These are phyloP conservation scores for Xenops minutus DNA, from an alignment of 2,797 vertebrate genomes.

Conservation along the genomic window DNA sequence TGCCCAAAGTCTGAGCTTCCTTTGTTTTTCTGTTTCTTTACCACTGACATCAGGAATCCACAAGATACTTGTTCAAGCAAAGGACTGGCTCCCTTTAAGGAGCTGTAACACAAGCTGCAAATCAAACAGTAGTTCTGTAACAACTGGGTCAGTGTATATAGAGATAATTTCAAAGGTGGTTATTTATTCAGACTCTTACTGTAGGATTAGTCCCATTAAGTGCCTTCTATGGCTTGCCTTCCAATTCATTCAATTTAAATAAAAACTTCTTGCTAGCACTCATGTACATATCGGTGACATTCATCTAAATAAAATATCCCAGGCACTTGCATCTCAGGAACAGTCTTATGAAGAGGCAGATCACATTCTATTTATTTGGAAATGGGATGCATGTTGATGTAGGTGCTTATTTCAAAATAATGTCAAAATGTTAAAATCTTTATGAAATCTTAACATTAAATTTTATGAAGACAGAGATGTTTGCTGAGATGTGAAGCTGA, in stretches of 20 bases:
- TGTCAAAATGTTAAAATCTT: slow-evolving; percentile 69
- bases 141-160: neutral
- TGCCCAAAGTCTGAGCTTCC: fast-evolving
- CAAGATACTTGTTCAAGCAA: neutral
- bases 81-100: neutral
- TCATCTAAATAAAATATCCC: slow-evolving; percentile 33
- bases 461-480: slow-evolving; percentile 58
- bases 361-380: slow-evolving; percentile 34
- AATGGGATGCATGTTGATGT: slow-evolving; percentile 40
- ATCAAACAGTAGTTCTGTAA: neutral
- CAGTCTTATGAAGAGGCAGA: slow-evolving; percentile 17
- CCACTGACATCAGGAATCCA: neutral
- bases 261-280: neutral
- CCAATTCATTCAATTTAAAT: slow-evolving; percentile 7
- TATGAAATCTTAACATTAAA: slow-evolving; percentile 62
- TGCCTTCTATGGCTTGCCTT: neutral
- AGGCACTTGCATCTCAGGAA: neutral
- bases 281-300: neutral
- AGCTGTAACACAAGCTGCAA: neutral
- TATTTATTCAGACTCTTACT: slow-evolving; percentile 10
- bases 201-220: slow-evolving; percentile 4
- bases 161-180: neutral
- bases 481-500: slow-evolving; percentile 12
- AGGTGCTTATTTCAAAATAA: slow-evolving; percentile 66
- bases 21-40: neutral